A percentile compares a stretch with the other conserved stretches of the same genome.
Conservation (phyloP, 2,888 invertebrate species). For the Caenorhabditis imperialis region DNA sequence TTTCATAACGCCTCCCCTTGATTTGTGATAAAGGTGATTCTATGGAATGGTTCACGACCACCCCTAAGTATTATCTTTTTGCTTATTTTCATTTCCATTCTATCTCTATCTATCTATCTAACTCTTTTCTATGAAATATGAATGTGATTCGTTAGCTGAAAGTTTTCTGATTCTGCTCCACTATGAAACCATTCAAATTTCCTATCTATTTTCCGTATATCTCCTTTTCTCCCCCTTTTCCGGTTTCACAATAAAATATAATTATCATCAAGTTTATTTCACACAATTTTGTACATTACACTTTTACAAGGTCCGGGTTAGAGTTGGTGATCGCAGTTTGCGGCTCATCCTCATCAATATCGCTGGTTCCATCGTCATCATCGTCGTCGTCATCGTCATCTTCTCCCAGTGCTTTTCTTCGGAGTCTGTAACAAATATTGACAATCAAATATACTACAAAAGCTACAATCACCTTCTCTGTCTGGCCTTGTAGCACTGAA, state of each 20-base stretch:
- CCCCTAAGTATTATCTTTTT: background rate
- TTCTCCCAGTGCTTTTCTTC: slow-evolving; percentile 60
- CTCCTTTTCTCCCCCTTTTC: background rate
- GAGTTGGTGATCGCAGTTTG: slow-evolving; percentile 27
- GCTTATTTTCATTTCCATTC: background rate
- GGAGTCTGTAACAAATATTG: slow-evolving; percentile 49
- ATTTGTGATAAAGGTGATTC: no score
- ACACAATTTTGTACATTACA: no score
- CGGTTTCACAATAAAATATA: slow-evolving; percentile 2
- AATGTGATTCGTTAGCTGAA: slow-evolving; percentile 45
- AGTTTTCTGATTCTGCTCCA: slow-evolving; percentile 17
- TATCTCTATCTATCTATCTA: slow-evolving; percentile 3
- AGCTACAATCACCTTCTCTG: slow-evolving; percentile 48
- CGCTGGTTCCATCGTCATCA: slow-evolving; percentile 28
- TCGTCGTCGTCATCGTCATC: slow-evolving; percentile 47
- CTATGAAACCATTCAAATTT: slow-evolving; percentile 28
- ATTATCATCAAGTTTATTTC: background rate
- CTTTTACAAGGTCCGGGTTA: slow-evolving; percentile 42
- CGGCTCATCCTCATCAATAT: slow-evolving; percentile 48
- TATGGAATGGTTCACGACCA: no score
- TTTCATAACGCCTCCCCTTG: no score
- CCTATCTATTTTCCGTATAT: background rate
- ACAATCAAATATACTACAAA: no score
- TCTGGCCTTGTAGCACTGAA: slow-evolving; percentile 65
- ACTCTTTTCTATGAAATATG: slow-evolving; percentile 34